phyloP scores from a whole-genome alignment of 2,113 vertebrate genomes.

The Notothenia coriiceps region DNA sequence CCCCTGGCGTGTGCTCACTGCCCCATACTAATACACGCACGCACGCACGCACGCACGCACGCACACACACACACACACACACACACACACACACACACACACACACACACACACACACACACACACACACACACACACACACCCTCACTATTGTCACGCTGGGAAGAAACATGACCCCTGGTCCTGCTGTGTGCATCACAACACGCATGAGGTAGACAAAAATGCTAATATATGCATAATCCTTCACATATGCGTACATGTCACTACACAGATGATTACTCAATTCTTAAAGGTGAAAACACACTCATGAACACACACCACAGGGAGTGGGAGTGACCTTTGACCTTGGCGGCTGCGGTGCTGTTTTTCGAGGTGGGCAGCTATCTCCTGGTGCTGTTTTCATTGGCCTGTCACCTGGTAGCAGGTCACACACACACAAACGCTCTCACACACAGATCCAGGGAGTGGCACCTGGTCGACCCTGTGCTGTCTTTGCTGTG shows the following conservation, averaged over 20 bases:
- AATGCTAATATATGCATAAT: constrained; percentile 58
- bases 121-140: constrained; percentile 7
- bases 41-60: constrained; percentile 4
- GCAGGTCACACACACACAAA: constrained; percentile 23
- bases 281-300: constrained; percentile 16
- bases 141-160: constrained; percentile 9
- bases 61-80: not conserved
- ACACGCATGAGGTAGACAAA: constrained; percentile 32
- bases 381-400: constrained; percentile 24
- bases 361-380: constrained; percentile 29
- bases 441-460: not conserved
- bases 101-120: constrained; percentile 13
- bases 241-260: constrained; percentile 33
- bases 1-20: constrained; percentile 35
- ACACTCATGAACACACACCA: not conserved
- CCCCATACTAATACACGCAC: constrained; percentile 29
- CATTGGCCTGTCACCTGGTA: constrained; percentile 46
- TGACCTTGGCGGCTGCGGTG: constrained; percentile 23
- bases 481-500: constrained; percentile 9
- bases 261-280: constrained; percentile 55
- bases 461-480: constrained; percentile 20
- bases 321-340: not conserved
- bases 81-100: constrained; percentile 3
- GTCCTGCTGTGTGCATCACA: constrained; percentile 40
- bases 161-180: constrained; percentile 49